Evolutionary conservation across 2,888 invertebrate species (phyloP).

Genomic region (Eupelmus urozonus): DNA sequence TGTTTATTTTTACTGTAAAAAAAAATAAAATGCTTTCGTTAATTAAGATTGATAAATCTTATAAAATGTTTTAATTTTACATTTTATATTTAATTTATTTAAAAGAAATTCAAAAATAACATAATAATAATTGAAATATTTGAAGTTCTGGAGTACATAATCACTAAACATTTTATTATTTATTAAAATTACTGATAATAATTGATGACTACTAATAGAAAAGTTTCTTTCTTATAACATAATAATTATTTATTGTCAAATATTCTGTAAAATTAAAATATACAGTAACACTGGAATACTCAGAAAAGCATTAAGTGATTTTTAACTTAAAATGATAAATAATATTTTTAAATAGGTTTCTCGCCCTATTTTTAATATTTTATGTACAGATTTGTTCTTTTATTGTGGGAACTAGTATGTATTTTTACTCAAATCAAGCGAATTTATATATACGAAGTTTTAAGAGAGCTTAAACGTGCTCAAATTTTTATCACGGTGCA

Average conservation of each 20-base stretch:
- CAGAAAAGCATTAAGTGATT: conserved; percentile 22
- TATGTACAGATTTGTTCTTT: conserved; percentile 43
- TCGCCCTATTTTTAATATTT: conserved; percentile 50
- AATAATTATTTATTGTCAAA: conserved; percentile 9
- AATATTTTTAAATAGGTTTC: conserved; percentile 54
- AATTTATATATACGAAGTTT: conserved; percentile 54
- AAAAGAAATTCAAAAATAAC: too few relatives aligned
- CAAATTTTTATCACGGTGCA: conserved; percentile 59
- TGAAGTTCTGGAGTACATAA: conserved; percentile 30
- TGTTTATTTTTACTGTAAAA: conserved; percentile 32
- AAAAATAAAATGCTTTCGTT: conserved; percentile 17
- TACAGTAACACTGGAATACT: conserved; percentile 28
- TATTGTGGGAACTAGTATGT: conserved; percentile 46
- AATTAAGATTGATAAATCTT: conserved; percentile 20
- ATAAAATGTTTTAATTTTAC: background rate
- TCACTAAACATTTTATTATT: conserved; percentile 40
- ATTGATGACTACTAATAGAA: background rate
- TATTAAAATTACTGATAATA: conserved; percentile 14
- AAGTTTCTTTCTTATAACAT: background rate
- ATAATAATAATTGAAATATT: conserved; percentile 15
- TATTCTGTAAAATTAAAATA: conserved; percentile 26
- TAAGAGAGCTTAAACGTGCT: conserved; percentile 62
- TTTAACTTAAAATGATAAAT: conserved; percentile 16
- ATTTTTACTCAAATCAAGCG: conserved; percentile 51
- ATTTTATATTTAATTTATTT: too few relatives aligned